A percentile compares a stretch with the other conserved stretches of the same genome.
Evolutionary conservation across 2,113 vertebrate genomes (phyloP).

Genomic region (Pimephales promelas): DNA sequence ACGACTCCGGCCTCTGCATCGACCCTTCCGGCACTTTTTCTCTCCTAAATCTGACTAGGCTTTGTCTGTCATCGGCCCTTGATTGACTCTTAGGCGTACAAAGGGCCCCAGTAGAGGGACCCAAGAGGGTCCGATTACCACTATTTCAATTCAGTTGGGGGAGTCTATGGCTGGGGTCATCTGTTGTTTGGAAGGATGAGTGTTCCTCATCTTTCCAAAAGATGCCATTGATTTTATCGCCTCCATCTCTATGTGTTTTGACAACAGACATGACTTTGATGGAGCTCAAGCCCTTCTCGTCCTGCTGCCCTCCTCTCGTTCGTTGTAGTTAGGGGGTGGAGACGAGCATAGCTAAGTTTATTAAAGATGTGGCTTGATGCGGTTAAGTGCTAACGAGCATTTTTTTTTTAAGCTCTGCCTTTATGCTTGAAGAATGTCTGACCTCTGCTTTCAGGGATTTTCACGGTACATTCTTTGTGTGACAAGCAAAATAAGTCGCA

Average conservation of each 20-base stretch:
- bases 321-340: conserved; percentile 41
- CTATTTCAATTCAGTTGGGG: conserved; percentile 69
- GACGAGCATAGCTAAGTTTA: conserved; percentile 65
- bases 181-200: conserved; percentile 68
- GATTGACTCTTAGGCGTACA: conserved; percentile 77
- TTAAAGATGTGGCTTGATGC: conserved; percentile 71
- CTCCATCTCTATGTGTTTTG: conserved; percentile 70
- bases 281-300: conserved; percentile 43
- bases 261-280: conserved; percentile 70
- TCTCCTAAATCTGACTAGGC: conserved; percentile 71
- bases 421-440: conserved; percentile 41
- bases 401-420: conserved; percentile 57
- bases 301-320: conserved; percentile 27
- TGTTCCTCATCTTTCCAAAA: conserved; percentile 66
- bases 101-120: conserved; percentile 71
- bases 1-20: conserved; percentile 58
- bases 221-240: conserved; percentile 70
- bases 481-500: conserved; percentile 7
- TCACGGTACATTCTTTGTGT: conserved; percentile 39
- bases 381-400: conserved; percentile 65
- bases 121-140: conserved; percentile 75
- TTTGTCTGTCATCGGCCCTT: conserved; percentile 74
- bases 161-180: conserved; percentile 64
- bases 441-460: conserved; percentile 18
- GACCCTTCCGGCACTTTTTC: conserved; percentile 69